Conservation (phyloP, 2,113 vertebrate species). For the Sitta europaea region DNA sequence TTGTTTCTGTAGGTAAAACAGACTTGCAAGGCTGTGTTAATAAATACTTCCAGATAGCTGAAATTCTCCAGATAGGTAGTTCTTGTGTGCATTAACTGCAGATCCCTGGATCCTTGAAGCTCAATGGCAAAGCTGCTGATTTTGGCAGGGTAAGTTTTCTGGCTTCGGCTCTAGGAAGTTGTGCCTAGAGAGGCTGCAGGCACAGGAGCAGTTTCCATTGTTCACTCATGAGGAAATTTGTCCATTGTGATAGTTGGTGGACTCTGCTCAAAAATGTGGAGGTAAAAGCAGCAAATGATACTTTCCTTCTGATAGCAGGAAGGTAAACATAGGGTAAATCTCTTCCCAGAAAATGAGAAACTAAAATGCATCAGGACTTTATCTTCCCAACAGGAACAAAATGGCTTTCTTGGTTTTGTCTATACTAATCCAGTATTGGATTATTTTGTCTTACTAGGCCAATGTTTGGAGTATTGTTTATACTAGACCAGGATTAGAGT, state of each 20-base stretch:
- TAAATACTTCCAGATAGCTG: neutral
- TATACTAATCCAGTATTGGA: neutral
- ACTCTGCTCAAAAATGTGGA: constrained; percentile 9
- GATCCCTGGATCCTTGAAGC: neutral
- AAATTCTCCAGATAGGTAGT: neutral
- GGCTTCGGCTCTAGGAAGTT: neutral
- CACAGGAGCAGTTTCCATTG: neutral
- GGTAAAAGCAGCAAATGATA: neutral
- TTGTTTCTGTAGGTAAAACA: neutral
- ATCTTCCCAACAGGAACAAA: neutral
- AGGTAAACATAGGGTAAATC: neutral
- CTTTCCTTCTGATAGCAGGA: neutral
- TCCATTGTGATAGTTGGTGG: neutral
- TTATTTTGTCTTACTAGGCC: neutral
- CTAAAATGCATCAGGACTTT: neutral
- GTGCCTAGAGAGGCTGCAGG: neutral
- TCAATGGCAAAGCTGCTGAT: neutral
- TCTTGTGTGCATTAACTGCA: neutral
- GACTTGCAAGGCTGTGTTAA: neutral
- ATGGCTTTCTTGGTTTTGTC: neutral
- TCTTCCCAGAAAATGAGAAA: neutral
- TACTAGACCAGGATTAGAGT: neutral
- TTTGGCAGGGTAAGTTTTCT: neutral
- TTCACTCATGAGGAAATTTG: neutral
- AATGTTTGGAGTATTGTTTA: neutral